Base-by-base conservation (phyloP, 2,797 vertebrate species). In the Spizella passerina region DNA sequence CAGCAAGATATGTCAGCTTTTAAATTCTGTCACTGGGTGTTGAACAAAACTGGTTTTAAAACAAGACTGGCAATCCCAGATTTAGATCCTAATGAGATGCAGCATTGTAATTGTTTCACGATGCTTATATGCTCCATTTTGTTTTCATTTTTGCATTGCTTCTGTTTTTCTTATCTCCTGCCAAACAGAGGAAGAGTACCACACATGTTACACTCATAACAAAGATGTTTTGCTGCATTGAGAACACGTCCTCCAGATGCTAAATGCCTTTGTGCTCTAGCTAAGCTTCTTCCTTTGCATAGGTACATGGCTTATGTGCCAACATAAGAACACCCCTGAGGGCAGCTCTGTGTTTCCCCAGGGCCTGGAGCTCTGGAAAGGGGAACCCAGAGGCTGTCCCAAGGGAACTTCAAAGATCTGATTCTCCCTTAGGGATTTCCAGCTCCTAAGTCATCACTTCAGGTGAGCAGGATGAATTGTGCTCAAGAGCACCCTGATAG, bases 101-200 rank as follows among this genome's bases (percentile, higher is more conserved):
- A 90, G 92, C 29, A 47, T 88, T 65, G 53, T 96, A 95, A 94
- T 94, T 80, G 92, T 75, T 97, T 96, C 96, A 97, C 0, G 77
- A 96, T 96, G 96, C 82, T 77, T 95, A 30, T 88, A 49, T 66
- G 61, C 43, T 96, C 64, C 61, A 47, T 91, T 96, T 96, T 96
- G 94, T 92, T 97, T 95, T 92, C 84, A 93, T 94, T 97, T 95
- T 90, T 90, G 93, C 65, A 29, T 84, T 87, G 94, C 96, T 96
- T 93, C 95, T 95, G 91, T 94, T 95, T 88, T 90, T 95, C 85
- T 94, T 94, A 95, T 97, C 92, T 97, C 68, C 78, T 97, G 94
- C 95, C 95, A 97, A 96, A 95, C 90, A 92, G 93, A 91, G 88
- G 86, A 90, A 91, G 90, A 82, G 38, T 73, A 91, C 56, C 93